Evolutionary conservation across 2,888 invertebrate genomes (phyloP), one percentile per base, ranked within the genome.

Genomic region (Caenorhabditis drosophilae): DNA sequence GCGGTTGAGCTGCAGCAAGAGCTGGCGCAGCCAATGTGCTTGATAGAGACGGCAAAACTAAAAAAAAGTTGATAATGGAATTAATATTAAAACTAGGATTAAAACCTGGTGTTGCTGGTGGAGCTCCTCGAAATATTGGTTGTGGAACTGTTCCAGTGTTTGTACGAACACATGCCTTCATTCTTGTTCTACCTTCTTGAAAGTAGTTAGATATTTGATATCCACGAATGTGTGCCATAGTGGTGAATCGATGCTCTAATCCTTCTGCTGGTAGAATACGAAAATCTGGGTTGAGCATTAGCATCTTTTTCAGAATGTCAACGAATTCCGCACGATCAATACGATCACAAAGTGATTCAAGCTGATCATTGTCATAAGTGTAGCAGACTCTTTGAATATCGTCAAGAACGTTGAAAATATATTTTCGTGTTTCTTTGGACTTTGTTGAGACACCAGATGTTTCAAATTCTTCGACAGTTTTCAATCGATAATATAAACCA

Each of bases 401-500:
- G 84, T 99, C 98, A 77, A 99, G 88, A 86, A 95, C 95, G 87
- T 97, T 97, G 87, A 99, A 98, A 81, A 98, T 96, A 86, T 98
- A 99, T 86, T 99, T 98, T 82, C 98, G 88, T 4, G 97, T 97
- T 87, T 99, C 98, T 87, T 98, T 99, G 73, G 96, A 95, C 87
- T 96, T 96, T 81, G 95, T 93, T 15, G 51, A 38, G 71, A 92
- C 92, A 46, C 95, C 96, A 87, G 96, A 96, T 15, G 91, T 90
- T 86, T 98, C 97, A 85, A 96, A 94, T 85, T 99, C 98, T 85
- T 97, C 97, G 22, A 95, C 94, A 23, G 94, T 94, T 89, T 96
- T 93, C 91, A 85, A 49, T 1, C 79, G 74, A 67, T 78, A 82
- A 48, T 78, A 75, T 12, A 56, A 53, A 16, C 48, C 52, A 11